A percentile compares a stretch with the other conserved stretches of the same genome.
Conservation (phyloP, 2,888 invertebrate genomes). For the Ecdyonurus torrentis region DNA sequence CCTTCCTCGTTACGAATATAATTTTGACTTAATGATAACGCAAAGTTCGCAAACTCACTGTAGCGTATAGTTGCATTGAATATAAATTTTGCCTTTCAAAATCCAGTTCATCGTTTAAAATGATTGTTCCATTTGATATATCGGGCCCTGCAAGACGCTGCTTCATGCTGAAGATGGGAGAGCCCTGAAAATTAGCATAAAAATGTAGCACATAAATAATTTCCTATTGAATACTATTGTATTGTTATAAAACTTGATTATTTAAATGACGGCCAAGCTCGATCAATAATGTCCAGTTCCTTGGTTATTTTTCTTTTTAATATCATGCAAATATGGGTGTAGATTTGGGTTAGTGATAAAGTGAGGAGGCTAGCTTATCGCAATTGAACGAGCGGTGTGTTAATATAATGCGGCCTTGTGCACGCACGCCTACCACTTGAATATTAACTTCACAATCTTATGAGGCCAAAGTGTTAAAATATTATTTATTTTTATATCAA, state of each 20-base stretch:
- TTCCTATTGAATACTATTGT: background rate
- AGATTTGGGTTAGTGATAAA: background rate
- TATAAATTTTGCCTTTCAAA: slow-evolving; percentile 82
- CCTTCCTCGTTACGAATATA: no score
- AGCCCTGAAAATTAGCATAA: slow-evolving; percentile 35
- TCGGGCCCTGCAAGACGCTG: slow-evolving; percentile 44
- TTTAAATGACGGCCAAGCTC: background rate
- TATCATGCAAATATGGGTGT: background rate
- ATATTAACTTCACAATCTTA: background rate
- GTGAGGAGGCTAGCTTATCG: background rate
- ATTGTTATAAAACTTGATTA: no score
- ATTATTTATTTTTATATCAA: background rate
- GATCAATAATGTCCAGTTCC: background rate
- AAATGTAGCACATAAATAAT: background rate
- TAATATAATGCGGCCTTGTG: background rate
- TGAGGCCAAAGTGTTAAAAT: background rate
- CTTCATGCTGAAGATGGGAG: slow-evolving; percentile 27
- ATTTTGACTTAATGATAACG: no score
- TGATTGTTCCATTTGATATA: slow-evolving; percentile 64
- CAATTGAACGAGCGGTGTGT: no score
- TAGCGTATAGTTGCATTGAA: slow-evolving; percentile 68
- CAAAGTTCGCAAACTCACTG: slow-evolving; percentile 54
- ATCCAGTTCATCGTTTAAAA: slow-evolving; percentile 60
- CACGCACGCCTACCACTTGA: background rate
- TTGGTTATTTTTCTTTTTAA: background rate